Evolutionary conservation across 1,140 invertebrate species (phyloP).

Genomic region (Orius laevigatus): DNA sequence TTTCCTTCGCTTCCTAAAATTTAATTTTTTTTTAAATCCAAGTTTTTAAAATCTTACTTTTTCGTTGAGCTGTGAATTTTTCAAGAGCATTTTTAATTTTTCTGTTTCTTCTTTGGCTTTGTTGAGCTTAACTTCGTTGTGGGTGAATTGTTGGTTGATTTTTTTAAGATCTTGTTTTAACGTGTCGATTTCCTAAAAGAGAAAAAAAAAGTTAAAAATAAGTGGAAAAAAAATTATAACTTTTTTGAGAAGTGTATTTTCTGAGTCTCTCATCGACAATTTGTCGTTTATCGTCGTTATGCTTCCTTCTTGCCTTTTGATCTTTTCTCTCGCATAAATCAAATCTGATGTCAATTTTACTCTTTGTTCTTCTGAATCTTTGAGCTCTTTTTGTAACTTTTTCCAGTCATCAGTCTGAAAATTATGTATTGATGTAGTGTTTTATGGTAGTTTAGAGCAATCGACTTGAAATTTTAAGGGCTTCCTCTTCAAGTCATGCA

Average conservation of each 20-base stretch:
- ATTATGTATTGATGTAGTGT: too few relatives aligned
- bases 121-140: conserved; percentile 13
- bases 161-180: conserved; percentile 15
- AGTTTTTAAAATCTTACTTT: conserved; percentile 6
- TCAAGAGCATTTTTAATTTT: conserved; percentile 4
- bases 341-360: conserved; percentile 2
- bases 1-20: conserved; percentile 14
- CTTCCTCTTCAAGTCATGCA: background rate
- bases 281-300: conserved; percentile 7
- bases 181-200: conserved; percentile 11
- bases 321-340: conserved; percentile 8
- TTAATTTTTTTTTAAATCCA: background rate
- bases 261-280: conserved; percentile 8
- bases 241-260: conserved; percentile 13
- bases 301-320: conserved; percentile 13
- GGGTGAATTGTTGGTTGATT: background rate
- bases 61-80: conserved; percentile 12
- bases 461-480: too few relatives aligned
- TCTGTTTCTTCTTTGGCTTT: conserved; percentile 14
- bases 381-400: conserved; percentile 9
- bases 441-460: too few relatives aligned
- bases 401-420: conserved; percentile 12
- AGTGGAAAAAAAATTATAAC: conserved; percentile 1
- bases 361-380: conserved; percentile 12
- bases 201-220: background rate